Percentiles rank a stretch among this genome's conserved stretches.
phyloP scores from a whole-genome alignment of 2,888 invertebrate genomes.

The Bruchidius siliquastri region DNA sequence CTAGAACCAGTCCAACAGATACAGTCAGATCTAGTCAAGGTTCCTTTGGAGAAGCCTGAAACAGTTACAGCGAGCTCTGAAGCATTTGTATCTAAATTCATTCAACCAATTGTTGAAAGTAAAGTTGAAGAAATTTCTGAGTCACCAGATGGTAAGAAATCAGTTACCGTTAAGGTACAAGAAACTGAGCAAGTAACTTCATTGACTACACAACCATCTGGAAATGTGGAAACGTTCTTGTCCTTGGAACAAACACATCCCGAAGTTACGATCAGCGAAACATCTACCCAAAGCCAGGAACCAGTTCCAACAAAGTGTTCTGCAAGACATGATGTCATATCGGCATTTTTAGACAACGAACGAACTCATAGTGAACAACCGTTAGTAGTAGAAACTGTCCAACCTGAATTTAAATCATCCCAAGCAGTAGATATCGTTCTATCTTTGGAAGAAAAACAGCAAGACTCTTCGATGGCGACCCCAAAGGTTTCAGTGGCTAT shows the following conservation, averaged over 20 bases:
- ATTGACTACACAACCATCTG: slow-evolving; percentile 34
- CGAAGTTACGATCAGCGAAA: slow-evolving; percentile 6
- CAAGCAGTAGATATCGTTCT: slow-evolving; percentile 40
- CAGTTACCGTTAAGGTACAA: slow-evolving; percentile 1
- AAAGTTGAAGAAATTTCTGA: slow-evolving; percentile 1
- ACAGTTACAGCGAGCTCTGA: neutral
- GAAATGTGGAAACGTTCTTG: slow-evolving; percentile 39
- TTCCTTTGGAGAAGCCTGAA: neutral
- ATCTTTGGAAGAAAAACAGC: slow-evolving; percentile 47
- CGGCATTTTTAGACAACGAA: slow-evolving; percentile 24
- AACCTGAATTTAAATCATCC: slow-evolving; percentile 31
- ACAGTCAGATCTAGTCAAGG: neutral
- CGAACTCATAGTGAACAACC: slow-evolving; percentile 4
- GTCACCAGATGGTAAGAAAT: neutral
- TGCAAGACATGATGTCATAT: slow-evolving; percentile 7
- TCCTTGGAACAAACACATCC: slow-evolving; percentile 21
- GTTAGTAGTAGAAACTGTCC: neutral
- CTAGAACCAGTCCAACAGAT: neutral
- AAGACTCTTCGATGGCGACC: slow-evolving; percentile 39
- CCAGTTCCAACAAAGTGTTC: slow-evolving; percentile 2
- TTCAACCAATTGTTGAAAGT: neutral
- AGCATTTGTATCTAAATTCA: neutral
- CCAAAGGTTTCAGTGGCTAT: slow-evolving; percentile 38
- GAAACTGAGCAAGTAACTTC: slow-evolving; percentile 19
- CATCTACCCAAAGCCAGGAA: neutral